phyloP scores from a whole-genome alignment of 1,140 invertebrate genomes.

The Magallana angulata region DNA sequence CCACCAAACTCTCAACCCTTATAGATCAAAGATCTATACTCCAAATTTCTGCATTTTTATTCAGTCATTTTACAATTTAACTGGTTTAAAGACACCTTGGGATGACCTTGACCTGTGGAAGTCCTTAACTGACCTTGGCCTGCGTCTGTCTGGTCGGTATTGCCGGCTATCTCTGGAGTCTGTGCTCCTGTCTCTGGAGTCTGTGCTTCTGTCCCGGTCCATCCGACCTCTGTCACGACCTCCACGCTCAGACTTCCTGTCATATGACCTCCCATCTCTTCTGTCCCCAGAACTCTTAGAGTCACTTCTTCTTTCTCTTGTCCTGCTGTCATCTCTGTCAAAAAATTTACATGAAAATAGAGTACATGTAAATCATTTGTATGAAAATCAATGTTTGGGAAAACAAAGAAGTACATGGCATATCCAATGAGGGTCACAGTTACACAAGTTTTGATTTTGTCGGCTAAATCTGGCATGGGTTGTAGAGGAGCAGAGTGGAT shows the following conservation, averaged over 20 bases:
- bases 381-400: no score
- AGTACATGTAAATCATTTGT: no score
- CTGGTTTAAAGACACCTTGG: not conserved
- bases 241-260: slow-evolving; percentile 27
- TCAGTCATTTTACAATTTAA: not conserved
- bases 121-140: not conserved
- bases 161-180: slow-evolving; percentile 7
- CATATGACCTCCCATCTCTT: slow-evolving; percentile 33
- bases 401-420: no score
- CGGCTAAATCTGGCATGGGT: no score
- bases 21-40: no score
- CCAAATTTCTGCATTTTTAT: no score
- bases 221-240: not conserved
- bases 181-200: slow-evolving; percentile 20
- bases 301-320: slow-evolving; percentile 40
- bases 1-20: no score
- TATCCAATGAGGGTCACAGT: no score
- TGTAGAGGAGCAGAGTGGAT: no score
- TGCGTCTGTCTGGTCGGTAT: slow-evolving; percentile 39
- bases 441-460: no score
- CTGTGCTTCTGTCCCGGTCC: slow-evolving; percentile 17
- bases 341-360: not conserved
- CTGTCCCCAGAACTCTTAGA: slow-evolving; percentile 22
- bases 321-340: slow-evolving; percentile 43
- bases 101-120: slow-evolving; percentile 10